Percentiles rank a stretch among this genome's conserved stretches.
Evolutionary conservation across 2,797 vertebrate species (phyloP).

Genomic region (Artibeus jamaicensis): DNA sequence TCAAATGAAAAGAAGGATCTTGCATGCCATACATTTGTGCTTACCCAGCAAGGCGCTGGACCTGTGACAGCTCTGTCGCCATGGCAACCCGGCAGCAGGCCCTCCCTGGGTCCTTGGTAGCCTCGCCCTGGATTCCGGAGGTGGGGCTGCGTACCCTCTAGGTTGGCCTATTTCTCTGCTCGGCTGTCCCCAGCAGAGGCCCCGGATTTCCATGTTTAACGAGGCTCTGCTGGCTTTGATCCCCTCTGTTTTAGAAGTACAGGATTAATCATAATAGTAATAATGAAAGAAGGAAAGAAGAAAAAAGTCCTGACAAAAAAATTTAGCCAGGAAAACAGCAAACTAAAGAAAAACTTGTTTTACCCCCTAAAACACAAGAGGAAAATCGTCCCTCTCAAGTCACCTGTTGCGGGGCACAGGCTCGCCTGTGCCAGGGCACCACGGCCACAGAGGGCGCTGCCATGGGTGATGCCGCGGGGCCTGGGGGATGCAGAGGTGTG

Average conservation of each 20-base stretch:
- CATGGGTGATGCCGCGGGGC: rapidly evolving
- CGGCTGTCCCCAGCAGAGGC: not conserved
- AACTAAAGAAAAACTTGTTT: not conserved
- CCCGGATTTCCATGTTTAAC: not conserved
- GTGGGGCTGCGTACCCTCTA: not conserved
- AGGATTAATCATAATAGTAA: not conserved
- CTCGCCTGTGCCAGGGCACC: no score
- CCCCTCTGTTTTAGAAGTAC: not conserved
- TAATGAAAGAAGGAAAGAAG: not conserved
- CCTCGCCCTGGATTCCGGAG: not conserved
- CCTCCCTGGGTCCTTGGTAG: constrained; percentile 4
- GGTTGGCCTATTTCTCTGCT: constrained; percentile 9
- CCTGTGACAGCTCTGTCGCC: constrained; percentile 48
- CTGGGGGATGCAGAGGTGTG: not conserved
- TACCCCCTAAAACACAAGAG: not conserved
- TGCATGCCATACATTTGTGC: constrained; percentile 63
- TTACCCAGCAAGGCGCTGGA: constrained; percentile 66
- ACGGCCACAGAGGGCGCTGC: no score
- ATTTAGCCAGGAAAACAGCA: not conserved
- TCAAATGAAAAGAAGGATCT: constrained; percentile 70
- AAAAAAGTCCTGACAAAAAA: not conserved
- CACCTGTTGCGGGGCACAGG: not conserved
- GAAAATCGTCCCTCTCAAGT: not conserved
- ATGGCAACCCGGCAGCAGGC: constrained; percentile 45
- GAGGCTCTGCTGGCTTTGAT: not conserved